Percentiles rank a stretch among this genome's conserved stretches.
phyloP scores from a whole-genome alignment of 1,140 invertebrate species.

The Cyclina sinensis region DNA sequence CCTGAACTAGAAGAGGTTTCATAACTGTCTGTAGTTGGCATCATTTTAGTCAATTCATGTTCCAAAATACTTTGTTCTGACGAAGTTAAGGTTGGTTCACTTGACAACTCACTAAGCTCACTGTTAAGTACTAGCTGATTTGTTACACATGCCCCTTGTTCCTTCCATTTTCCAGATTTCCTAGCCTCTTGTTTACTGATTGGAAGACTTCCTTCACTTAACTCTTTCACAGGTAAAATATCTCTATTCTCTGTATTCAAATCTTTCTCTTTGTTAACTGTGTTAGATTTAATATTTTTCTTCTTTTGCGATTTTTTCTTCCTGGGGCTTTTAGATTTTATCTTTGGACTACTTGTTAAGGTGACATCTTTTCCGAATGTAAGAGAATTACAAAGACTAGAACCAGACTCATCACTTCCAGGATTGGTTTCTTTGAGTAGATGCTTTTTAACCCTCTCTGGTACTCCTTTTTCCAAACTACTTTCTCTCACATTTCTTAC shows the following conservation, averaged over 20 bases:
- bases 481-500: background rate
- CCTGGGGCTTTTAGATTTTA: background rate
- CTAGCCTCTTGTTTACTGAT: background rate
- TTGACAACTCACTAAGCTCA: background rate
- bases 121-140: background rate
- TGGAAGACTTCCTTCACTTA: background rate
- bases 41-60: background rate
- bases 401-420: background rate
- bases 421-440: background rate
- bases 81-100: background rate
- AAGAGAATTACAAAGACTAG: background rate
- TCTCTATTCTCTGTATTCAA: no score
- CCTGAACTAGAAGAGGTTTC: background rate
- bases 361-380: constrained; percentile 1
- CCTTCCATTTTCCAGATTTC: background rate
- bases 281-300: background rate
- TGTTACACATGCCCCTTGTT: background rate
- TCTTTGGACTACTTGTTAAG: constrained; percentile 32
- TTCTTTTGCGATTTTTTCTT: constrained; percentile 23
- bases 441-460: background rate
- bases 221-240: background rate
- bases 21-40: background rate
- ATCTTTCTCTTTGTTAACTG: no score
- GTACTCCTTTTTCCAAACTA: background rate
- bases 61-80: constrained; percentile 12